Evolutionary conservation across 2,113 vertebrate species (phyloP).

Genomic region (Brienomyrus longianalis): DNA sequence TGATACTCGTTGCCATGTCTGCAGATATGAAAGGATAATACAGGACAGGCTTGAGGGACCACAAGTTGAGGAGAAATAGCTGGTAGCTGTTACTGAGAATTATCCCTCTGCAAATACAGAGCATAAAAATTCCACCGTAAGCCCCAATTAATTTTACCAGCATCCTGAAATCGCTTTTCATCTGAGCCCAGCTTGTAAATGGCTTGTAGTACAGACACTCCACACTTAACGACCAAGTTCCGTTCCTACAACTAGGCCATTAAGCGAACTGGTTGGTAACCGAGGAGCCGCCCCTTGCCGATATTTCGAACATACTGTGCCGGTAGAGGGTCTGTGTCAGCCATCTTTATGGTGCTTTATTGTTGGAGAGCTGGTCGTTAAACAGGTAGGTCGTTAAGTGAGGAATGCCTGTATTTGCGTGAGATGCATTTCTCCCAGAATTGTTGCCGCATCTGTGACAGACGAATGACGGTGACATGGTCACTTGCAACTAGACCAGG

Average conservation of each 20-base stretch:
- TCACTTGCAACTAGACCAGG: background rate
- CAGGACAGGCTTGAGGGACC: too few species aligned
- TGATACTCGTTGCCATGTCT: constrained; percentile 37
- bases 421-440: background rate
- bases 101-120: background rate
- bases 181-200: too few species aligned
- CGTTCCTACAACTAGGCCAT: background rate
- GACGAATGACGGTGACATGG: background rate
- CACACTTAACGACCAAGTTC: background rate
- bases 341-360: background rate
- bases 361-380: background rate
- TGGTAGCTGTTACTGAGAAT: constrained; percentile 9
- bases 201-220: background rate
- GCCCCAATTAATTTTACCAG: background rate
- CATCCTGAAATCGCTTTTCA: too few species aligned
- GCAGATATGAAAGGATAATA: constrained; percentile 26
- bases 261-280: background rate
- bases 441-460: background rate
- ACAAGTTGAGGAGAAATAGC: background rate
- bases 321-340: background rate
- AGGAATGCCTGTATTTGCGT: background rate
- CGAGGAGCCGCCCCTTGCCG: background rate
- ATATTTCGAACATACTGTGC: background rate
- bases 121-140: background rate
- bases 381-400: background rate